Evolutionary conservation across 2,797 vertebrate genomes (phyloP).

Genomic region (Parauchenoglanis ngamensis): DNA sequence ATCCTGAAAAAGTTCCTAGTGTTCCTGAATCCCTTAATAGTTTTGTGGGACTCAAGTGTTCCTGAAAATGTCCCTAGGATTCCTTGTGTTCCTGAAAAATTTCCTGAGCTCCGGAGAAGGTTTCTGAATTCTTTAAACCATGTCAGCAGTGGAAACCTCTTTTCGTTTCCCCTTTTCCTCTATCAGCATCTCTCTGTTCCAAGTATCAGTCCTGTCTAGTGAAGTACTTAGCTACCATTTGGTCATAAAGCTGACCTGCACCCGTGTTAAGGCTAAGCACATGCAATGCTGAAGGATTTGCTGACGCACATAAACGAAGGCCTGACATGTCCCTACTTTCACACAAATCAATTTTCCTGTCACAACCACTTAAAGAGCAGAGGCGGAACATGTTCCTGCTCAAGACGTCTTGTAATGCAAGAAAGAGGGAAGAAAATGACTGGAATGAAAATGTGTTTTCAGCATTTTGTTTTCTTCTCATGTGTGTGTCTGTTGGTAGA

Average conservation of each 20-base stretch:
- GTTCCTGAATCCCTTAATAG: neutral
- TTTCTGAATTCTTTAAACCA: neutral
- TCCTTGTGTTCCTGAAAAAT: neutral
- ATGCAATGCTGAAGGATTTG: neutral
- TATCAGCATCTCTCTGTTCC: neutral
- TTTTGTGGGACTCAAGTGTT: neutral
- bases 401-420: slow-evolving; percentile 1
- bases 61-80: neutral
- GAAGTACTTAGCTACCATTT: slow-evolving; percentile 11
- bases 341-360: slow-evolving; percentile 46
- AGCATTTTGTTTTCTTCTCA: slow-evolving; percentile 1
- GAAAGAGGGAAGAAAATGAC: neutral
- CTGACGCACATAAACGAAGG: neutral
- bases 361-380: slow-evolving; percentile 25
- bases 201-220: neutral
- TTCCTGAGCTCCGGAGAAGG: neutral
- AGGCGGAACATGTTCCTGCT: slow-evolving; percentile 19
- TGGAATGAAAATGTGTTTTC: slow-evolving; percentile 30
- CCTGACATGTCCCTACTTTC: slow-evolving; percentile 32
- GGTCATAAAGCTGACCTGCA: slow-evolving; percentile 26
- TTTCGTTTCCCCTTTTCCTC: neutral
- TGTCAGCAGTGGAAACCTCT: neutral
- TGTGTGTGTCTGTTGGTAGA: neutral
- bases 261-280: neutral
- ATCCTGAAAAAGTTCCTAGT: neutral